phyloP scores from a whole-genome alignment of 1,140 invertebrate genomes.

The Aphaenogaster ashmeadi region DNA sequence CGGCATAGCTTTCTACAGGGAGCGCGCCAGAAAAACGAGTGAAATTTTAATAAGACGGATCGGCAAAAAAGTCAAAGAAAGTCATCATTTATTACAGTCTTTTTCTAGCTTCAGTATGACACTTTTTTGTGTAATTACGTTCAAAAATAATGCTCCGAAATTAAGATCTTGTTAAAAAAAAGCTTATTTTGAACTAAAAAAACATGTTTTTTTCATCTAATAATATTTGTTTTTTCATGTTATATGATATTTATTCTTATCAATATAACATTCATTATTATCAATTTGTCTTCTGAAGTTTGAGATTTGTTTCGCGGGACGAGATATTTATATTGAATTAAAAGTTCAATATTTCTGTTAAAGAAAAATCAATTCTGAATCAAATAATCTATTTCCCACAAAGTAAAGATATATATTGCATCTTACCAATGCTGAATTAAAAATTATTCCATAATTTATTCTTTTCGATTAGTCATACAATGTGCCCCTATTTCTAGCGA shows the following conservation, averaged over 20 bases:
- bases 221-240: background rate
- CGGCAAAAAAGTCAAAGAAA: conserved; percentile 2
- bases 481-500: background rate
- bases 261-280: background rate
- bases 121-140: conserved; percentile 30
- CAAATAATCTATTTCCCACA: background rate
- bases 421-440: background rate
- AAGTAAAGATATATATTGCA: too few species aligned
- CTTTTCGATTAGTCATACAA: background rate
- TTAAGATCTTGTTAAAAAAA: conserved; percentile 21
- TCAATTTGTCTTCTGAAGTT: background rate
- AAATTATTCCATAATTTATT: conserved; percentile 13
- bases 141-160: background rate
- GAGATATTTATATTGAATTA: background rate
- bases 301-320: background rate
- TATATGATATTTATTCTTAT: background rate
- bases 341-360: background rate
- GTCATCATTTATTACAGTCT: conserved; percentile 17
- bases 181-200: background rate
- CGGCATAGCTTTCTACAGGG: background rate
- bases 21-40: background rate
- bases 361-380: conserved; percentile 17
- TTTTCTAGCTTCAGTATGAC: background rate
- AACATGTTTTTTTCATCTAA: background rate
- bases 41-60: conserved; percentile 46